Base-by-base conservation (phyloP, 1,140 invertebrate genomes). In the Elysia chlorotica region DNA sequence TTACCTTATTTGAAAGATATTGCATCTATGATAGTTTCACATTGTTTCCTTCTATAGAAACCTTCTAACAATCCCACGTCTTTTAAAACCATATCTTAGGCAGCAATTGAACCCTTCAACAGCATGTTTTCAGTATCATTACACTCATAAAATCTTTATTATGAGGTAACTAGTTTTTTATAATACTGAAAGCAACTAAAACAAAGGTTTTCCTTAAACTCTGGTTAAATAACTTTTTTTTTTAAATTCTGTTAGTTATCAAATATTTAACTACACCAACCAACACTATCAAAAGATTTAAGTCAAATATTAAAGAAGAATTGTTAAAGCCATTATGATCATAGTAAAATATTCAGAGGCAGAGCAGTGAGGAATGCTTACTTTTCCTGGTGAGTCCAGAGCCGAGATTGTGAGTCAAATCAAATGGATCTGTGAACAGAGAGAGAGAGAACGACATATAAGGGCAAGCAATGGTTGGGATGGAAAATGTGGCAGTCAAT, bases 331-430 rank as follows among this genome's bases (percentile, higher is more conserved):
- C 41, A 48, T 48, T 48, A 14, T 48, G 41, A 14, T 48, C 10
- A 10, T 48, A 48, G n/a, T 14, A 48, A 48, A 48, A 14, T 23
- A 57, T 23, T 23, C 6, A 23, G 21, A 14, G 30, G 30, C 21
- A 57, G 30, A 57, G 30, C 56, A 48, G n/a, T n/a, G n/a, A 14
- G n/a, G n/a, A 48, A 48, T 59, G 87, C 87, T 88, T 87, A 91
- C 91, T 92, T 84, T 90, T 90, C 73, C 87, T 82, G 0, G 89
- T 89, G 19, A 92, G 80, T 19, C 89, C 90, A 77, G 86, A 86
- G 37, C 90, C 91, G 37, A 92, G 82, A 80, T 92, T 92, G 78
- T 91, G 91, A 74, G 74, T 85, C 25, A 90, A 81, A 78, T 91
- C 89, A 87, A 92, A 92, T 23, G 91, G 91, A 86, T 92, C 91